Evolutionary conservation across 2,797 vertebrate species (phyloP), one percentile per base, ranked within the genome.

Genomic region (Lithobates sylvaticus): DNA sequence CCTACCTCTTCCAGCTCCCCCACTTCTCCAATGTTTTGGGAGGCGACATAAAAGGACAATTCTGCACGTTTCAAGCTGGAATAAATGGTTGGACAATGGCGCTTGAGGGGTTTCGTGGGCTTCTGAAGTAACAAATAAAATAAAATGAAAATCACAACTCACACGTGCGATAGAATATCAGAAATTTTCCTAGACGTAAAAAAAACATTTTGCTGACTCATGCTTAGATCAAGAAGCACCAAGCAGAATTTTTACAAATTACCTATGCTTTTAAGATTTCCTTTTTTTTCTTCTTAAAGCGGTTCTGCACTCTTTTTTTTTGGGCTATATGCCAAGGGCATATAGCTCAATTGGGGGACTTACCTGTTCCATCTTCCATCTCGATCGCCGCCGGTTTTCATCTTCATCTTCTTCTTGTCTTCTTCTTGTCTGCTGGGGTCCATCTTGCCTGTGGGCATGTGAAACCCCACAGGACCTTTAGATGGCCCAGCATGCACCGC

Each of bases 11-110:
- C 61, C 81, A 18, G 42, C 61, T 54, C 61, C 69, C 78, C 54
- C 39, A 75, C 61, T 75, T 84, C 72, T 79, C 29, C 23, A 2
- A 2, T 68, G 42, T 42, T 77, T 32, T 72, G 42, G 70, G 81
- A 83, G 76, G 58, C 69, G 27, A 76, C 77, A 76, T 8, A 8
- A 39, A 76, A 42, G 47, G 61, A 69, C 71, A 76, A 76, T 81
- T 86, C 44, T 39, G 65, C 70, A 26, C 29, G 42, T 75, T 74
- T 75, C 70, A 34, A 32, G 36, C 65, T 34, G 50, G 32, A 71
- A 80, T 84, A 78, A 80, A 80, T 75, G 39, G 34, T 54, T 85
- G 67, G 34, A 67, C 47, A 82, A 82, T 81, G 69, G 7, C 29
- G 54, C 69, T 36, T 27, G 4, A 21, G 50, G 79, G 50, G 47